Evolutionary conservation across 2,113 vertebrate species (phyloP).

Genomic region (Campylorhamphus procurvoides): DNA sequence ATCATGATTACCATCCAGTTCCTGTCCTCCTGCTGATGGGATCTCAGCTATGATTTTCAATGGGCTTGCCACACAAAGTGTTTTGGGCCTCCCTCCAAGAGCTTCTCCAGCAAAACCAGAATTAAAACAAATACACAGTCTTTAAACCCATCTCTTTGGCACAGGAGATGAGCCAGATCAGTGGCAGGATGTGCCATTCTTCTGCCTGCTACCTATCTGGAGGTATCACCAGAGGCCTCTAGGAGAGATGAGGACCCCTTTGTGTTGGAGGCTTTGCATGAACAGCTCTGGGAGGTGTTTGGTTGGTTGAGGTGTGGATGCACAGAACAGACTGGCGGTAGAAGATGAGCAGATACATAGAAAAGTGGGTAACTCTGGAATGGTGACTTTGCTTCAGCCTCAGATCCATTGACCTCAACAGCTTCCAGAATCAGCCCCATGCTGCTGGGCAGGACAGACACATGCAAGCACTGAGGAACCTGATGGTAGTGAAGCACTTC

Average conservation of each 20-base stretch:
- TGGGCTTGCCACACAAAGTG: background rate
- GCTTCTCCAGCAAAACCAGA: background rate
- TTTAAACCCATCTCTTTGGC: background rate
- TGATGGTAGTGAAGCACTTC: background rate
- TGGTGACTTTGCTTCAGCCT: background rate
- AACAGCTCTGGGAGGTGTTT: background rate
- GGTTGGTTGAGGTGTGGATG: background rate
- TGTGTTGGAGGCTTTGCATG: background rate
- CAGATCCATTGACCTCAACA: background rate
- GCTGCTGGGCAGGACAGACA: background rate
- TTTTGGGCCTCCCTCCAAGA: background rate
- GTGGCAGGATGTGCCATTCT: background rate
- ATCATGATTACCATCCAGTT: slow-evolving; percentile 14
- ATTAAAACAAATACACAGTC: background rate
- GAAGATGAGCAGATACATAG: background rate
- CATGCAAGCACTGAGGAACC: background rate
- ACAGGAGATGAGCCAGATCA: background rate
- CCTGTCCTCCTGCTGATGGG: background rate
- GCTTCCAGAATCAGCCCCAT: background rate
- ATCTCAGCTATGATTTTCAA: background rate
- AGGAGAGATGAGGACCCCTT: background rate
- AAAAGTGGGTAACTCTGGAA: background rate
- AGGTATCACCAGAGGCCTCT: background rate
- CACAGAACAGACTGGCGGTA: background rate
- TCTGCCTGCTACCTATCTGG: background rate